These are phyloP conservation scores for Labrus mixtus DNA, from an alignment of 2,113 vertebrate genomes.

Conservation along the genomic window DNA sequence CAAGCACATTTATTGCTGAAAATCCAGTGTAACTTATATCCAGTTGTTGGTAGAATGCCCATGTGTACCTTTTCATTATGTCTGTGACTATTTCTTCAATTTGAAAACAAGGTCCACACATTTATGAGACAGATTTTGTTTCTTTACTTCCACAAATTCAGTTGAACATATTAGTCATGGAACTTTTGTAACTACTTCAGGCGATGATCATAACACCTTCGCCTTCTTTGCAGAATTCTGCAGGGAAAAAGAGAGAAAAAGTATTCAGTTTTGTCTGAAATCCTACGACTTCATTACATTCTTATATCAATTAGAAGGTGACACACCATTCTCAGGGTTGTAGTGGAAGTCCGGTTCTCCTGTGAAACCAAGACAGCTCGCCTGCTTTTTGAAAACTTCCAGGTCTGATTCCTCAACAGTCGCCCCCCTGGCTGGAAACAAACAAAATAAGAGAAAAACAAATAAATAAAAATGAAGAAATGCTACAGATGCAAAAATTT, in stretches of 20 bases:
- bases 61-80: too few relatives aligned
- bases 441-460: not conserved
- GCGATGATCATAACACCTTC: not conserved
- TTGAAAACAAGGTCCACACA: too few relatives aligned
- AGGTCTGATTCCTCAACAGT: constrained; percentile 35
- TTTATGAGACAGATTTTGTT: too few relatives aligned
- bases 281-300: not conserved
- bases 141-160: too few relatives aligned
- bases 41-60: too few relatives aligned
- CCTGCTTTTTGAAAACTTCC: constrained; percentile 54
- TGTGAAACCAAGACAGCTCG: constrained; percentile 50
- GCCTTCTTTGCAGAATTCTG: constrained; percentile 49
- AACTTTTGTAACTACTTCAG: not conserved
- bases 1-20: too few relatives aligned
- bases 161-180: too few relatives aligned
- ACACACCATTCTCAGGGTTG: constrained; percentile 37
- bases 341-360: constrained; percentile 36
- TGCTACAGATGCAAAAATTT: not conserved
- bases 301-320: not conserved
- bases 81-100: too few relatives aligned
- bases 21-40: too few relatives aligned
- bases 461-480: not conserved
- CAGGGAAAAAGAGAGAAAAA: not conserved
- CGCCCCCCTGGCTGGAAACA: not conserved
- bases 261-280: not conserved